Evolutionary conservation across 2,113 vertebrate species (phyloP), one percentile per base, ranked within the genome.

Genomic region (Cygnus atratus): DNA sequence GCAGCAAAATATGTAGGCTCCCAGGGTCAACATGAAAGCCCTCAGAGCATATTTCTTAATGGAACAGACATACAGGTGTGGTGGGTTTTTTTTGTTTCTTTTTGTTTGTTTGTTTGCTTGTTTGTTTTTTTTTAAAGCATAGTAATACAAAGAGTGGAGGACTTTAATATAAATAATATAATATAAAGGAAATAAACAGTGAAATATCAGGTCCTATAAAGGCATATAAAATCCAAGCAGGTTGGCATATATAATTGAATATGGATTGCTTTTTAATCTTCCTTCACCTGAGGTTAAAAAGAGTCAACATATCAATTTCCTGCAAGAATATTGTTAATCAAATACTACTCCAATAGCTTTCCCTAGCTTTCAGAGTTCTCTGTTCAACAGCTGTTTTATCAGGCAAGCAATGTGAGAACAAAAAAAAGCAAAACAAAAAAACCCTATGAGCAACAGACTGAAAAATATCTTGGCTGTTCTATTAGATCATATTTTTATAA

Each of bases 391-490:
- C 92, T 96, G 96, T 87, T 97, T 72, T 16, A 70, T 9, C 91
- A 92, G 87, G 79, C 83, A 92, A 73, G 91, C 79, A 93, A 54
- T 91, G 85, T 85, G 94, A 95, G 89, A 93, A 96, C 35, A 57
- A 22, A 24, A 87, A 85, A 52, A 75, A 84, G 79, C 22, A 76
- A 88, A 80, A 44, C 22, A 18, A 63, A 90, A 86, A 81, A 88
- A 84, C 54, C 1, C 16, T 16, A 61, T 10, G 77, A 95, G 93
- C 78, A 94, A 63, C 62, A 89, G 90, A 86, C 82, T 92, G 71
- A 92, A 81, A 95, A 94, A 95, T 41, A 79, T 73, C 92, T 92
- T 96, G 95, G 96, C 96, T 91, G 74, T 48, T 90, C 61, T 81
- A 43, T 11, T 24, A 52, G 29, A 50, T 22, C 72, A 11, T 52